phyloP scores from a whole-genome alignment of 1,140 invertebrate species.

The Anagrus nilaparvatae region DNA sequence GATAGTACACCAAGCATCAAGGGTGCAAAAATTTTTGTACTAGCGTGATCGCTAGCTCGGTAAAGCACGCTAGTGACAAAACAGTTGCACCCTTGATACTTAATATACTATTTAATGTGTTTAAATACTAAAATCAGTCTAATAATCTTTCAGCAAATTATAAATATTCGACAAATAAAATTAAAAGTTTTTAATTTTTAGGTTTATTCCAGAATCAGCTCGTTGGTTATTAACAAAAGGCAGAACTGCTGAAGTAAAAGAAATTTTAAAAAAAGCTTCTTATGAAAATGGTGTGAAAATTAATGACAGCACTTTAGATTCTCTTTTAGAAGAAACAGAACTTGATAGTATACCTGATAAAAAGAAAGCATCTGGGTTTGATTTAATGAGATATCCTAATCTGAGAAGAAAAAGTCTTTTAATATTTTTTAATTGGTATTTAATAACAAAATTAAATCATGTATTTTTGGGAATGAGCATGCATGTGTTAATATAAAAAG shows the following conservation, averaged over 20 bases:
- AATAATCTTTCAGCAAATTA: too few relatives aligned
- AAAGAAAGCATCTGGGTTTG: slow-evolving; percentile 48
- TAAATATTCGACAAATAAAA: too few relatives aligned
- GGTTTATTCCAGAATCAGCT: slow-evolving; percentile 73
- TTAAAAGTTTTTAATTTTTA: too few relatives aligned
- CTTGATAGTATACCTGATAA: slow-evolving; percentile 35
- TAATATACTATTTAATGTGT: too few relatives aligned
- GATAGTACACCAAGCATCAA: too few relatives aligned
- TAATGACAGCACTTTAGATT: slow-evolving; percentile 44
- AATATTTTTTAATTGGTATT: slow-evolving; percentile 69
- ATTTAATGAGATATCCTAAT: slow-evolving; percentile 61
- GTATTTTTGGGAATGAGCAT: too few relatives aligned
- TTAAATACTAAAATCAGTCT: too few relatives aligned
- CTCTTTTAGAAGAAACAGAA: slow-evolving; percentile 40
- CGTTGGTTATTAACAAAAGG: slow-evolving; percentile 72
- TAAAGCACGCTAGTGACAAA: too few relatives aligned
- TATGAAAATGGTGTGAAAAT: slow-evolving; percentile 55
- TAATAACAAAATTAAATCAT: slow-evolving; percentile 10
- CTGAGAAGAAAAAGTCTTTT: slow-evolving; percentile 60
- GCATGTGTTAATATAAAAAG: too few relatives aligned
- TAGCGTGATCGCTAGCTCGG: too few relatives aligned
- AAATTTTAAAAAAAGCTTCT: slow-evolving; percentile 57
- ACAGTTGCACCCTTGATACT: too few relatives aligned
- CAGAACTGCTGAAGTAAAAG: slow-evolving; percentile 57
- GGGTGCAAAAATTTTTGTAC: too few relatives aligned